A percentile compares a stretch with the other conserved stretches of the same genome.
Evolutionary conservation across 2,113 vertebrate species (phyloP).

Genomic region (Tautogolabrus adspersus): DNA sequence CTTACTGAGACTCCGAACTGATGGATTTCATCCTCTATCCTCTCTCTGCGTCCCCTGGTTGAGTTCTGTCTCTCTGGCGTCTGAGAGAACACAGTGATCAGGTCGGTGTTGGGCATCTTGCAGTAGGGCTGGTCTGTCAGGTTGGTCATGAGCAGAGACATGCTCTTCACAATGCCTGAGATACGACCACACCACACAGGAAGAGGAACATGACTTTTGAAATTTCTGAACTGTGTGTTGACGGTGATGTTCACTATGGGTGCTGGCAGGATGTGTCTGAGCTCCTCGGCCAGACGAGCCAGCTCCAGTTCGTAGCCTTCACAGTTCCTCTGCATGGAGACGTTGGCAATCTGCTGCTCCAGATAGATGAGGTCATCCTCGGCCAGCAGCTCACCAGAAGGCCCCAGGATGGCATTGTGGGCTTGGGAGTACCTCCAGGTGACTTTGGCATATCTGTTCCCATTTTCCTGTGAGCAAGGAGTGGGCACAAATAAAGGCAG

Average conservation of each 20-base stretch:
- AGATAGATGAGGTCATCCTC: conserved; percentile 92
- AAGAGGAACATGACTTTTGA: conserved; percentile 79
- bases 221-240: conserved; percentile 86
- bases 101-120: conserved; percentile 85
- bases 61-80: conserved; percentile 57
- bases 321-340: conserved; percentile 88
- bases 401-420: conserved; percentile 93
- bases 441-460: conserved; percentile 80
- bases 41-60: conserved; percentile 73
- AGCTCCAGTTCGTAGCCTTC: conserved; percentile 90
- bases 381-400: conserved; percentile 94
- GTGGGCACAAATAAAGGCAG: conserved; percentile 22
- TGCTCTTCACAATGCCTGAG: conserved; percentile 89
- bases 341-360: conserved; percentile 90
- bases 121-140: conserved; percentile 77
- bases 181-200: conserved; percentile 91
- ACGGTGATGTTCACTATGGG: conserved; percentile 91
- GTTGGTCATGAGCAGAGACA: conserved; percentile 89
- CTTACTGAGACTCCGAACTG: conserved; percentile 92
- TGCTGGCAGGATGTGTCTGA: conserved; percentile 89
- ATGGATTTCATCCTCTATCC: conserved; percentile 89
- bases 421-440: conserved; percentile 91
- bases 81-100: conserved; percentile 83
- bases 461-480: conserved; percentile 78
- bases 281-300: conserved; percentile 86